Evolutionary conservation across 2,797 vertebrate species (phyloP).

Genomic region (Hydrocynus forskahlii): DNA sequence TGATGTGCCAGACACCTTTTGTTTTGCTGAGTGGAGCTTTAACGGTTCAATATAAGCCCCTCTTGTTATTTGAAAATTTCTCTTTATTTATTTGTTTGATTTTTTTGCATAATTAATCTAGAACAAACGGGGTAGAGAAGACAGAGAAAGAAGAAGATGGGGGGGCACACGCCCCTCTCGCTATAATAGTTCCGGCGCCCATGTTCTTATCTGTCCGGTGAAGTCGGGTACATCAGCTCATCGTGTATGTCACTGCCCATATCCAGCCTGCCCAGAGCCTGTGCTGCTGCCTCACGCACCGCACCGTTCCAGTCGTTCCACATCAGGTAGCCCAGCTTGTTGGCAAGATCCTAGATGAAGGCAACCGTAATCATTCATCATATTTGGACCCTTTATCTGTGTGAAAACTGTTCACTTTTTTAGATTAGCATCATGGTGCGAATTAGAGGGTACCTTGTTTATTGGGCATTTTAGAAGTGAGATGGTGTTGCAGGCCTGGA

Average conservation of each 20-base stretch:
- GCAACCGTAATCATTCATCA: not conserved
- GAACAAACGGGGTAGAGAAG: too few species aligned
- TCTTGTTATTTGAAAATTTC: too few species aligned
- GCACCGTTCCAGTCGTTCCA: conserved; percentile 78
- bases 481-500: conserved; percentile 72
- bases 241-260: conserved; percentile 75
- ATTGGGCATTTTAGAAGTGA: conserved; percentile 66
- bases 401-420: not conserved
- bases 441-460: conserved; percentile 65
- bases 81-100: too few species aligned
- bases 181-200: too few species aligned
- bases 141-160: too few species aligned
- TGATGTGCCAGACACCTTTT: too few species aligned
- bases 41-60: too few species aligned
- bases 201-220: not conserved
- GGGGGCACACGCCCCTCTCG: too few species aligned
- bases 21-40: too few species aligned
- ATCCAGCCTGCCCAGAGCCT: conserved; percentile 69
- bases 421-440: not conserved
- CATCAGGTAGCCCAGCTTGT: conserved; percentile 77
- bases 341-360: conserved; percentile 71
- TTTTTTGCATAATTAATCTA: too few species aligned
- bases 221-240: conserved; percentile 68
- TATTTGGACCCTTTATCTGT: not conserved
- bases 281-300: conserved; percentile 73